Base-by-base conservation (phyloP, 2,888 invertebrate species). In the Antitype chi region DNA sequence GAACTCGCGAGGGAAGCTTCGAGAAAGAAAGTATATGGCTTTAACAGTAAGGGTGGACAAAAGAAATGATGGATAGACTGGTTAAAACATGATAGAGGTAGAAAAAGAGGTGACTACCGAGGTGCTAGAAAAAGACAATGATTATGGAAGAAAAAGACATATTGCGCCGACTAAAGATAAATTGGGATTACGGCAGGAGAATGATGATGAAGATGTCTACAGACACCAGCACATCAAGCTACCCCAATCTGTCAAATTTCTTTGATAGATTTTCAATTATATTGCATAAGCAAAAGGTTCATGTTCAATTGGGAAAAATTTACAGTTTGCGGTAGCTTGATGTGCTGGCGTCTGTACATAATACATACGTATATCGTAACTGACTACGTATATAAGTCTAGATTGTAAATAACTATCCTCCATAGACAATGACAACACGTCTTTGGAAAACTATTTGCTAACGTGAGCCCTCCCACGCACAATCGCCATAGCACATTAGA, bases 401-500 rank as follows among this genome's bases (percentile, higher is more conserved):
- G 4, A 25, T 5, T 38, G 9, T 23, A 15, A 66, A 49, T 32
- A n/a, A 52, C n/a, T 17, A 64, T 66, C 20, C 20, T 66, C n/a
- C 1, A 6, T 15, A 13, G 28, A 38, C 9, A 57, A 17, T 32
- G 25, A 11, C 5, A 0, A 25, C 17, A 38, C 13, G 6, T 76
- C 23, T 78, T 66, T 15, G 1, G 0, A 15, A 28, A 64, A 43
- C 15, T 23, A 25, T 60, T 70, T 15, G 9, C 38, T 13, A 67
- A 59, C 43, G 9, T 47, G 23, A 25, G 23, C 7, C 15, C 9
- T 7, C 7, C 2, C 23, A 32, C 49, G 23, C 43, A 43, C n/a
- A 32, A 55, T 85, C 71, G 52, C 74, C 23, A 72, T 59, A 75
- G 7, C 38, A 23, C 28, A 82, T 84, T 82, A 55, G 13, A 76